A percentile compares a stretch with the other conserved stretches of the same genome.
These are phyloP conservation scores for Micromys minutus DNA, from an alignment of 2,113 vertebrate species.

Conservation along the genomic window DNA sequence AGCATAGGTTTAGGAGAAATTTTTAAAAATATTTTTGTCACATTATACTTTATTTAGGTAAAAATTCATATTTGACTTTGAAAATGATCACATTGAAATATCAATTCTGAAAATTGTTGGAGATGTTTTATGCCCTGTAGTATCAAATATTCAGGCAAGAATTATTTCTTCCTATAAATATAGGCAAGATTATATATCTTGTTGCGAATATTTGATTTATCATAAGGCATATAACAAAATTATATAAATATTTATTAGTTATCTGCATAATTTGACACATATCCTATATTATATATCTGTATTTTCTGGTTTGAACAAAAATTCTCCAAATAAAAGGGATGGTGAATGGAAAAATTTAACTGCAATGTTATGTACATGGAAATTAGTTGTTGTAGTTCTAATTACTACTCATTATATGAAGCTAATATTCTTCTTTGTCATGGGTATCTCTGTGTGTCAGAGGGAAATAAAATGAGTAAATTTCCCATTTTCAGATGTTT, in stretches of 20 bases:
- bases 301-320: neutral
- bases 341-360: neutral
- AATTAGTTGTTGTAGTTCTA: neutral
- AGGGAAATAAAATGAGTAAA: neutral
- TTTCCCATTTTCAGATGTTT: conserved; percentile 24
- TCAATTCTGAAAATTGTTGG: neutral
- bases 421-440: neutral
- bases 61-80: neutral
- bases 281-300: neutral
- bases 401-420: neutral
- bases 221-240: neutral
- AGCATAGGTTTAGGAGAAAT: neutral
- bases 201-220: neutral
- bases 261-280: too few species aligned
- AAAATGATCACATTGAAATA: neutral
- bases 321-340: neutral
- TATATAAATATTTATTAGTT: neutral
- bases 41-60: neutral
- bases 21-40: neutral
- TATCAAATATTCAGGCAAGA: neutral
- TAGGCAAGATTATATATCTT: neutral
- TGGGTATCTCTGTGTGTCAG: neutral
- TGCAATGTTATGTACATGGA: neutral
- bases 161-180: neutral
- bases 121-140: neutral